phyloP scores from a whole-genome alignment of 2,888 invertebrate species.

The Drosophila acutilabella region DNA sequence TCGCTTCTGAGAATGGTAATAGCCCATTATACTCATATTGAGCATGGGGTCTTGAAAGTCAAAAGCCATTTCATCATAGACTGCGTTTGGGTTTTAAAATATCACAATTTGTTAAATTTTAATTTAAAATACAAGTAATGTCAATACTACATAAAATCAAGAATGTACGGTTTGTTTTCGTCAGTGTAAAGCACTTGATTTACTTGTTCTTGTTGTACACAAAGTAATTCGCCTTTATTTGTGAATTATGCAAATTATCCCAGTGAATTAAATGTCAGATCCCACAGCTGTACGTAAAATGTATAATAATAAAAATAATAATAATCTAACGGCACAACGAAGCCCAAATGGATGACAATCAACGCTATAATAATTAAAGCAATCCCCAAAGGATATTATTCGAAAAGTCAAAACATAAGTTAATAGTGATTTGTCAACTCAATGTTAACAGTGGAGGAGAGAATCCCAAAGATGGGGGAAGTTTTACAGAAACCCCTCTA shows the following conservation, averaged over 20 bases:
- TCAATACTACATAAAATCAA: too few species aligned
- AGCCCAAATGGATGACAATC: constrained; percentile 6
- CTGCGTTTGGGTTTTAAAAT: too few species aligned
- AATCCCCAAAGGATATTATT: constrained; percentile 53
- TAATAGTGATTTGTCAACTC: constrained; percentile 70
- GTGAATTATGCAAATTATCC: constrained; percentile 52
- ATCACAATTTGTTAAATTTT: too few species aligned
- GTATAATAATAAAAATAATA: neutral
- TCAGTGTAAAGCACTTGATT: neutral
- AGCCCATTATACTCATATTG: too few species aligned
- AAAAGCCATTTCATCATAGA: too few species aligned
- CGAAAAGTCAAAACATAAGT: constrained; percentile 70
- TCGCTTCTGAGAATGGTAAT: too few species aligned
- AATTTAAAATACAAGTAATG: too few species aligned
- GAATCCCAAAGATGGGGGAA: constrained; percentile 1
- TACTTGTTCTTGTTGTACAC: neutral
- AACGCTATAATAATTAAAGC: constrained; percentile 63
- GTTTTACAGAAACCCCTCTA: neutral
- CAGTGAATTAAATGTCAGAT: constrained; percentile 35
- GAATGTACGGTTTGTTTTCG: too few species aligned
- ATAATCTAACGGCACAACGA: neutral
- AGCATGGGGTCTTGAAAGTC: too few species aligned
- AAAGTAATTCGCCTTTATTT: neutral
- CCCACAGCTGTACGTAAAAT: constrained; percentile 18
- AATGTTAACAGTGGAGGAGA: constrained; percentile 38